Evolutionary conservation across 2,113 vertebrate species (phyloP).

Genomic region (Varanus salvator): DNA sequence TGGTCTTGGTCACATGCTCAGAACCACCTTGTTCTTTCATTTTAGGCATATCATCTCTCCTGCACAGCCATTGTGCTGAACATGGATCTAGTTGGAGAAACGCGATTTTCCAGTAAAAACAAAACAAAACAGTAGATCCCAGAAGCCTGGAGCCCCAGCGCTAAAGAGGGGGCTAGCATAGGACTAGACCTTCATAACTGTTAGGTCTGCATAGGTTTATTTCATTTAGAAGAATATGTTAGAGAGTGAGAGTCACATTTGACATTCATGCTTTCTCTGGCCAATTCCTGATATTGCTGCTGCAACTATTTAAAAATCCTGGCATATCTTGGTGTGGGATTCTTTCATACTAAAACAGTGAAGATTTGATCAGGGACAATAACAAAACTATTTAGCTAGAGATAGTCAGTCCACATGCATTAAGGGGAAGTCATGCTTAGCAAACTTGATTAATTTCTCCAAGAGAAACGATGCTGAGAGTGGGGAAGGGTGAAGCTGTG

Average conservation of each 20-base stretch:
- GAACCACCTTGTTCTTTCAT: no score
- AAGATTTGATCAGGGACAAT: conserved; percentile 49
- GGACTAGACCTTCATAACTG: background rate
- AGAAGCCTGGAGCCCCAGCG: no score
- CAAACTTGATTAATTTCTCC: conserved; percentile 25
- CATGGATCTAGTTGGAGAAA: no score
- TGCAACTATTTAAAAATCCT: background rate
- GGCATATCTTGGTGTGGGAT: conserved; percentile 50
- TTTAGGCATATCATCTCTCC: no score
- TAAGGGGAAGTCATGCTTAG: conserved; percentile 38
- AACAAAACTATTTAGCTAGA: background rate
- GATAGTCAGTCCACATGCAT: conserved; percentile 9
- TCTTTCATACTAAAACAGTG: conserved; percentile 55
- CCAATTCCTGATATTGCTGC: background rate
- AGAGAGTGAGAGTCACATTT: background rate
- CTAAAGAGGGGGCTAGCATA: background rate
- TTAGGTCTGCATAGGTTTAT: background rate
- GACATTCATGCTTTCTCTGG: background rate
- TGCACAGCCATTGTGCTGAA: no score
- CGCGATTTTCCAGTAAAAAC: no score
- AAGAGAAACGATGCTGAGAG: conserved; percentile 31
- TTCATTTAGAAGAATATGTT: background rate
- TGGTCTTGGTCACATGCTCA: no score
- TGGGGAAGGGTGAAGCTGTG: background rate
- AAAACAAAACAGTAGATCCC: no score